Conservation (phyloP, 2,113 vertebrate species). For the Antechinus flavipes region DNA sequence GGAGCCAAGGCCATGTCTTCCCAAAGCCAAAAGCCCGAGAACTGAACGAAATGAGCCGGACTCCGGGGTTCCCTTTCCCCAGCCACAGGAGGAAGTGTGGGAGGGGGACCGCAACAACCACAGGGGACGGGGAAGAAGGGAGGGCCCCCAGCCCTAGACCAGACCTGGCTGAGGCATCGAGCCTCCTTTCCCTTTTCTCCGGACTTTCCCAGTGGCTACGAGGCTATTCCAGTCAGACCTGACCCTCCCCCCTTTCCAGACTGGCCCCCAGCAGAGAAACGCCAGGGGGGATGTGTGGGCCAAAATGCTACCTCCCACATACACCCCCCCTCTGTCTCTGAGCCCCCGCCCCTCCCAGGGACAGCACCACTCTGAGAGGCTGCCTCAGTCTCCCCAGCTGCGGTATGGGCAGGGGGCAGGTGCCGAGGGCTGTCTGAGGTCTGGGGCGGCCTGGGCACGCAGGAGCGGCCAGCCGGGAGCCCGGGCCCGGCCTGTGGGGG, state of each 20-base stretch:
- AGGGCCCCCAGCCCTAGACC: neutral
- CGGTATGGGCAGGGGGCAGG: neutral
- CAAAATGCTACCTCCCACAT: neutral
- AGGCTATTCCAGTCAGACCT: constrained; percentile 54
- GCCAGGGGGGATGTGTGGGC: no score
- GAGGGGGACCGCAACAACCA: neutral
- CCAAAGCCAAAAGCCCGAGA: neutral
- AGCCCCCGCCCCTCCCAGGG: neutral
- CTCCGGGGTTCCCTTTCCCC: neutral
- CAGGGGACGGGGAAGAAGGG: neutral
- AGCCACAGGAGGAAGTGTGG: neutral
- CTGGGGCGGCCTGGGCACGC: neutral
- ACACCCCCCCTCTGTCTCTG: neutral
- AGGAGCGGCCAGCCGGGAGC: neutral
- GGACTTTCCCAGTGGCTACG: neutral
- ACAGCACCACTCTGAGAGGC: neutral
- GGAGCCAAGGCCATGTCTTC: neutral
- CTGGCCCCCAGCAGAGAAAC: neutral
- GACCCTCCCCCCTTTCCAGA: neutral
- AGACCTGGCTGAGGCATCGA: neutral
- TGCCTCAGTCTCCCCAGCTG: neutral
- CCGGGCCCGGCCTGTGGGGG: neutral
- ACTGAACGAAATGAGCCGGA: neutral
- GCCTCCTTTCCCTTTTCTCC: neutral
- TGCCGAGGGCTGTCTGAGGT: no score